Evolutionary conservation across 1,140 invertebrate genomes (phyloP).

Genomic region (Drosophila kepulauana): DNA sequence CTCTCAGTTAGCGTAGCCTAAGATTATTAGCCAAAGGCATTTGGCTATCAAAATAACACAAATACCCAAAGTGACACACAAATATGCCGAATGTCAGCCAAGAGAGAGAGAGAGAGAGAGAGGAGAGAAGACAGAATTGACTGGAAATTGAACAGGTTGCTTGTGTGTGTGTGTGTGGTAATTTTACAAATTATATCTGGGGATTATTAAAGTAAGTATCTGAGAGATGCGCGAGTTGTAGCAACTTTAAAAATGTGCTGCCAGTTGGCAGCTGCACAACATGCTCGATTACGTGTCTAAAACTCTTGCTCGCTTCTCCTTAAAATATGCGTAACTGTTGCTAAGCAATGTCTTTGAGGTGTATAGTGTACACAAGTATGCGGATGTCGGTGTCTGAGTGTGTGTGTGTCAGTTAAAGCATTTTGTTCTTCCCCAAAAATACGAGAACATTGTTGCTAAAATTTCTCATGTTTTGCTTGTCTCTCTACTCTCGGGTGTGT

Average conservation of each 20-base stretch:
- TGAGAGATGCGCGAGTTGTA: constrained; percentile 15
- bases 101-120: neutral
- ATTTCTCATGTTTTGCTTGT: constrained; percentile 37
- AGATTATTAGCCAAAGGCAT: constrained; percentile 24
- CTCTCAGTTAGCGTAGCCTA: constrained; percentile 7
- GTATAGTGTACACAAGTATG: constrained; percentile 6
- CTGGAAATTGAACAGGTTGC: constrained; percentile 9
- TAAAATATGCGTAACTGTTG: constrained; percentile 49
- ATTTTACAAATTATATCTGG: constrained; percentile 17
- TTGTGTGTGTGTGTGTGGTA: constrained; percentile 3
- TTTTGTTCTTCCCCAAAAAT: constrained; percentile 30
- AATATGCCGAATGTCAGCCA: neutral
- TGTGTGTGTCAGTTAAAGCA: constrained; percentile 21
- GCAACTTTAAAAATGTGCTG: constrained; percentile 15
- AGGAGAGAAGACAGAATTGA: neutral
- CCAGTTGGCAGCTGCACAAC: neutral
- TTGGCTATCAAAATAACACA: constrained; percentile 31
- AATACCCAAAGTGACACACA: constrained; percentile 32
- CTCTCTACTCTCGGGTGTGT: neutral
- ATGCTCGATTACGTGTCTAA: constrained; percentile 4
- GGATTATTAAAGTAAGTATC: constrained; percentile 36
- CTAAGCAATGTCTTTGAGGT: constrained; percentile 55
- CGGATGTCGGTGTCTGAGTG: constrained; percentile 13
- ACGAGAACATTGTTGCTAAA: constrained; percentile 51
- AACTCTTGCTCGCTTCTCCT: neutral